A percentile compares a stretch with the other conserved stretches of the same genome.
Evolutionary conservation across 1,140 invertebrate genomes (phyloP).

Genomic region (Caenorhabditis elegans): DNA sequence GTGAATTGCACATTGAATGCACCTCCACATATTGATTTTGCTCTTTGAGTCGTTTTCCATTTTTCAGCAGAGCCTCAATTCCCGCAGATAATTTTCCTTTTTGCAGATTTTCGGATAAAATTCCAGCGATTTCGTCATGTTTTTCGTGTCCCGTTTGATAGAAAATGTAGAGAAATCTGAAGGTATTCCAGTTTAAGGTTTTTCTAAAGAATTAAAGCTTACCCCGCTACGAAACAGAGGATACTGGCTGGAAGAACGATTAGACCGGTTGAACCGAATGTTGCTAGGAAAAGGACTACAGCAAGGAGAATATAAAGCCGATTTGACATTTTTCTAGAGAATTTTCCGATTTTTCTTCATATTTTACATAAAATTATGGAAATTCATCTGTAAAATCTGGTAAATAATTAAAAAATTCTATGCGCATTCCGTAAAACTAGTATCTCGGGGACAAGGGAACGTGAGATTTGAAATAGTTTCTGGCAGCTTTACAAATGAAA

Average conservation of each 20-base stretch:
- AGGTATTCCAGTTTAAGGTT: neutral
- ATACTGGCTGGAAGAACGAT: constrained; percentile 30
- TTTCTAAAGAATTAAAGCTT: neutral
- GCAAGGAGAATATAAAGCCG: constrained; percentile 34
- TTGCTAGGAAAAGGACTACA: constrained; percentile 41
- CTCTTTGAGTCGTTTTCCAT: constrained; percentile 25
- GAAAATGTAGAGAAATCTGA: constrained; percentile 43
- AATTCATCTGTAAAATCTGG: too few relatives aligned
- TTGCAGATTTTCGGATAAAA: neutral
- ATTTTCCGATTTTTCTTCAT: neutral
- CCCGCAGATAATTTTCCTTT: constrained; percentile 34
- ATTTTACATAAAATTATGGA: too few relatives aligned
- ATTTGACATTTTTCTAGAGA: neutral
- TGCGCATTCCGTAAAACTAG: too few relatives aligned
- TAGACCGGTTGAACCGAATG: constrained; percentile 46
- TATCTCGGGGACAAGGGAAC: too few relatives aligned
- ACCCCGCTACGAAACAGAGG: constrained; percentile 46
- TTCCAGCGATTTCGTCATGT: neutral
- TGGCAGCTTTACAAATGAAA: too few relatives aligned
- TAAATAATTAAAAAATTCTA: too few relatives aligned
- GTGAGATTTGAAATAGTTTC: too few relatives aligned
- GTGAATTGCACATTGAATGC: constrained; percentile 47
- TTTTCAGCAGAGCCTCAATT: constrained; percentile 36
- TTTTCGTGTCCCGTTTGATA: constrained; percentile 12
- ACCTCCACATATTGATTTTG: constrained; percentile 36